A percentile compares a stretch with the other conserved stretches of the same genome.
phyloP scores from a whole-genome alignment of 2,888 invertebrate genomes.

The Mellilla xanthometata region DNA sequence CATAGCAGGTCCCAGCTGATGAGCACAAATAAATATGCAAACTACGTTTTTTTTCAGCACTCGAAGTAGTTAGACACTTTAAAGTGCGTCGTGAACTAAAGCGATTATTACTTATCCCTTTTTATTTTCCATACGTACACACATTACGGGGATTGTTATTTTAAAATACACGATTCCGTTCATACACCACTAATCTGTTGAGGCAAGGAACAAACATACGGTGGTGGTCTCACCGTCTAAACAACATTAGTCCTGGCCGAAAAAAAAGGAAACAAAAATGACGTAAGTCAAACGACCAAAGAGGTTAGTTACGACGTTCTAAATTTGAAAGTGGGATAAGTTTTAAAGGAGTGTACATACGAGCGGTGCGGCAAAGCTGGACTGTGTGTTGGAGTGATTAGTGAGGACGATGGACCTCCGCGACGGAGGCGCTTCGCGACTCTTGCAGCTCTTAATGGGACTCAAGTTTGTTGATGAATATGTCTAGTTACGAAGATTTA shows the following conservation, averaged over 20 bases:
- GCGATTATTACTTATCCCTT: constrained; percentile 27
- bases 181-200: constrained; percentile 52
- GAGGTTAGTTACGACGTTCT: constrained; percentile 40
- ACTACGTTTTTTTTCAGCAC: background rate
- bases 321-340: constrained; percentile 28
- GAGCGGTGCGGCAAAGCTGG: constrained; percentile 61
- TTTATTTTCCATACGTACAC: constrained; percentile 38
- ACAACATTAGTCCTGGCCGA: constrained; percentile 59
- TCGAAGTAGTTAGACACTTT: constrained; percentile 5
- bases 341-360: constrained; percentile 63
- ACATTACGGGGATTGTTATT: constrained; percentile 60
- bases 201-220: constrained; percentile 65
- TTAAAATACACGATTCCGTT: constrained; percentile 39
- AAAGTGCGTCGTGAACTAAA: constrained; percentile 12
- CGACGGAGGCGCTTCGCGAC: constrained; percentile 65
- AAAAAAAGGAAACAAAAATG: constrained; percentile 40
- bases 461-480: background rate
- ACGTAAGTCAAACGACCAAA: constrained; percentile 29
- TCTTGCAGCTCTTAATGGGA: background rate
- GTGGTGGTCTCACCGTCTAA: constrained; percentile 71
- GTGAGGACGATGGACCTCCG: constrained; percentile 63
- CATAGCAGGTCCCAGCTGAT: too few relatives aligned
- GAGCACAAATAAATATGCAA: too few relatives aligned
- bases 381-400: constrained; percentile 70
- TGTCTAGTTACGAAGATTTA: too few relatives aligned